Evolutionary conservation across 2,888 invertebrate species (phyloP), one percentile per base, ranked within the genome.

Genomic region (Polylopha cassiicola): DNA sequence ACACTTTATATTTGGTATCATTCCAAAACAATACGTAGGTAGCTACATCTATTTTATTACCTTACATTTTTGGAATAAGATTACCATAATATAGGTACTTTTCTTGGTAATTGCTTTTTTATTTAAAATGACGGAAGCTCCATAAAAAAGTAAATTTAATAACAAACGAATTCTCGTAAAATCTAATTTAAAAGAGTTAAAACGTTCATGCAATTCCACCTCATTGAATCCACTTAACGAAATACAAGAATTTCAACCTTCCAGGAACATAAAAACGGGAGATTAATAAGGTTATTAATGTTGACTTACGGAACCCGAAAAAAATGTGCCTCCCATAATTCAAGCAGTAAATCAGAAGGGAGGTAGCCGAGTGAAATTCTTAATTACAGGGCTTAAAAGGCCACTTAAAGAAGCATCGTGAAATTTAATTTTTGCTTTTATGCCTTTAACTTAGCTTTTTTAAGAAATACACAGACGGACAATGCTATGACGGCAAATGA

Each of bases 341-440:
- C 61, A 63, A 51, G 67, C 54, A 58, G 68, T 75, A 73, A 76
- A 75, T 74, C 75, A 73, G 63, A 54, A 39, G 43, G 47, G 58
- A 61, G 64, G 67, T 70, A 67, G 65, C 62, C 64, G 60, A 62
- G 62, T 63, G 65, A 71, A 70, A 73, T 75, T 71, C 72, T 73
- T 78, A 77, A 77, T 77, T 74, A 69, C 67, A 48, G 30, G 53
- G 56, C 64, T 68, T 65, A 61, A 70, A 62, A 62, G 37, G 56
- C 59, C 57, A 60, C 62, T 70, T 55, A 54, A 53, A 38, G 37
- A 38, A 47, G 49, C 51, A 50, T 53, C 47, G 53, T 37, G 49
- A 55, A 61, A 60, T 70, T 68, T 65, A 61, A 67, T 69, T 66
- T 67, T 58, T 63, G 54, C 56, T 50, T 38, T 27, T 36, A 36